Evolutionary conservation across 1,140 invertebrate species (phyloP).

Genomic region (Lasaia peninsularis): DNA sequence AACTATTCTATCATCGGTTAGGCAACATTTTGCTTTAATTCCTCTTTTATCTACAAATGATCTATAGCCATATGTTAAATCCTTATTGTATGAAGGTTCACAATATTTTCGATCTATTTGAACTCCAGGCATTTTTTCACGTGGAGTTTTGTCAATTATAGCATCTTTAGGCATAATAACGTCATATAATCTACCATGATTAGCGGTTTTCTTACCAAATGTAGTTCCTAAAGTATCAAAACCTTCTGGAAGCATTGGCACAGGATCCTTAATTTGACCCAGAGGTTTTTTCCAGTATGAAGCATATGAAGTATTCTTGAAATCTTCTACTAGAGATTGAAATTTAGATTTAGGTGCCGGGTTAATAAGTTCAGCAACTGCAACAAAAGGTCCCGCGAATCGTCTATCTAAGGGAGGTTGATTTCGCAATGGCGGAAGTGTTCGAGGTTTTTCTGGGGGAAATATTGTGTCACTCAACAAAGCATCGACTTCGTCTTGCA

Average conservation of each 20-base stretch:
- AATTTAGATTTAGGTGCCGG: slow-evolving; percentile 71
- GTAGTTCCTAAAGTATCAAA: slow-evolving; percentile 62
- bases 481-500: slow-evolving; percentile 71
- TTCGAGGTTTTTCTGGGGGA: slow-evolving; percentile 40
- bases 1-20: slow-evolving; percentile 62
- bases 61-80: slow-evolving; percentile 66
- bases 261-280: slow-evolving; percentile 60
- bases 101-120: slow-evolving; percentile 64
- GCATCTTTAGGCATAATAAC: slow-evolving; percentile 56
- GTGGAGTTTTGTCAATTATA: slow-evolving; percentile 51
- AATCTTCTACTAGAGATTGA: slow-evolving; percentile 68
- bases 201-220: slow-evolving; percentile 62
- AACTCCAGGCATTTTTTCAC: slow-evolving; percentile 56
- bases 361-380: slow-evolving; percentile 49
- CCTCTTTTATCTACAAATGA: slow-evolving; percentile 69
- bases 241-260: slow-evolving; percentile 71
- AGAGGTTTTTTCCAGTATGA: slow-evolving; percentile 75
- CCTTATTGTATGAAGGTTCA: slow-evolving; percentile 38
- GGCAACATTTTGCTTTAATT: slow-evolving; percentile 60
- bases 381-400: slow-evolving; percentile 41
- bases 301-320: slow-evolving; percentile 71
- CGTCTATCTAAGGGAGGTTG: slow-evolving; percentile 44
- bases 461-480: slow-evolving; percentile 68
- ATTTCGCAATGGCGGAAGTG: slow-evolving; percentile 51
- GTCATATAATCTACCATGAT: slow-evolving; percentile 52